Base-by-base conservation (phyloP, 2,113 vertebrate species). In the Cardinalis cardinalis region DNA sequence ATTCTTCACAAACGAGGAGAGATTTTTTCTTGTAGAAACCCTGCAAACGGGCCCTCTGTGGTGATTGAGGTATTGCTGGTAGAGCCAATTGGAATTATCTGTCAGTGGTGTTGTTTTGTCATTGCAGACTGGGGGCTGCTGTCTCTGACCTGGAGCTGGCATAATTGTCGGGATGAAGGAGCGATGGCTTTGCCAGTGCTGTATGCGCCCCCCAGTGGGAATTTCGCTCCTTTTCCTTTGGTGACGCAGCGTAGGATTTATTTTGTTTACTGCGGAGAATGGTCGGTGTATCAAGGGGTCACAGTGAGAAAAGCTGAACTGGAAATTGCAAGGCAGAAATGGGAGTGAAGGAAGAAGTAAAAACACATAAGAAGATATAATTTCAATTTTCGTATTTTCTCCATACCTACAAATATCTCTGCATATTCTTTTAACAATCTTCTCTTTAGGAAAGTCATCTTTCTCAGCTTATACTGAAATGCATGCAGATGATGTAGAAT, bases 191-290 rank as follows among this genome's bases (percentile, higher is more conserved):
- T 97, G 76, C 65, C 64, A 94, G 90, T 89, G 16, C 75, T 88
- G 48, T 46, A 80, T 51, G 64, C 95, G 96, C 96, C 96, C 96
- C 88, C 95, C 95, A 58, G 96, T 96, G 96, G 96, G 53, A 21
- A 25, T 83, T 95, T 31, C 20, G 9, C 51, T 87, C 25, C 43
- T 71, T 66, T 89, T 70, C 53, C 73, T 66, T 58, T 43, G 92
- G 41, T 1, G 53, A 38, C 44, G 25, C 28, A 16, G 9, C 0
- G 1, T 5, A 25, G 83, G 28, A 85, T 85, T 65, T 26, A 12
- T 32, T 82, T 55, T 51, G 25, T 73, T 80, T 59, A 12, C 77
- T 43, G 43, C 46, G 66, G 29, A 24, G 44, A 53, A 7, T 36
- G 43, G 25, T 60, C 32, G 36, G 15, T 19, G 15, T 61, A n/a